Conservation (phyloP, 2,888 invertebrate genomes). For the Helicoverpa assulta region DNA sequence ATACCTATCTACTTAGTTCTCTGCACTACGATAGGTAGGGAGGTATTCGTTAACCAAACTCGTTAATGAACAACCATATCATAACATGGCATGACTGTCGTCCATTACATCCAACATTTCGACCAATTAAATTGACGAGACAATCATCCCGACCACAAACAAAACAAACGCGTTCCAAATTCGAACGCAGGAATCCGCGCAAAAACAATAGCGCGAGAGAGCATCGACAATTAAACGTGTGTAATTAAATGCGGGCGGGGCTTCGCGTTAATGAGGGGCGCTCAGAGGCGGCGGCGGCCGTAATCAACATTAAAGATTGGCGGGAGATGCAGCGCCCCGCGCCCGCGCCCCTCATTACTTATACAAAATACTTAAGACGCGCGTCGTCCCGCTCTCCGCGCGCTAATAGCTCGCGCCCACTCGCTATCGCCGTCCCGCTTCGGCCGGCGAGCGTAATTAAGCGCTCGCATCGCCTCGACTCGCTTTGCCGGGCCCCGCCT, state of each 20-base stretch:
- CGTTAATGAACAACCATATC: slow-evolving; percentile 42
- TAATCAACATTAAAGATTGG: slow-evolving; percentile 91
- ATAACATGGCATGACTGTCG: slow-evolving; percentile 30
- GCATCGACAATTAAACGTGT: slow-evolving; percentile 81
- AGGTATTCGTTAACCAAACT: not conserved
- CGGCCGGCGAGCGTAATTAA: slow-evolving; percentile 88
- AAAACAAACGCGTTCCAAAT: slow-evolving; percentile 69
- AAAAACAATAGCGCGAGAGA: slow-evolving; percentile 76
- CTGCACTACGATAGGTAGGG: not conserved
- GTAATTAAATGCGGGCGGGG: slow-evolving; percentile 90
- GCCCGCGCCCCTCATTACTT: slow-evolving; percentile 91
- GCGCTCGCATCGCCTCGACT: slow-evolving; percentile 88
- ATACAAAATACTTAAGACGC: slow-evolving; percentile 91
- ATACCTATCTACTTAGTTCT: not conserved
- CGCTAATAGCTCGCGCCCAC: slow-evolving; percentile 92
- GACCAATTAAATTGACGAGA: slow-evolving; percentile 75
- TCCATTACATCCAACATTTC: slow-evolving; percentile 49
- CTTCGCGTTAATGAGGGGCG: slow-evolving; percentile 88
- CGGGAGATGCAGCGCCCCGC: slow-evolving; percentile 88
- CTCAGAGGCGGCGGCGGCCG: slow-evolving; percentile 87
- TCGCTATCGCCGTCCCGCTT: slow-evolving; percentile 88
- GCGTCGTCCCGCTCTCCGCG: slow-evolving; percentile 91
- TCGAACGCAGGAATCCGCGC: slow-evolving; percentile 69
- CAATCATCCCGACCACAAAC: slow-evolving; percentile 66
- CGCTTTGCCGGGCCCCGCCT: slow-evolving; percentile 83